A percentile compares a stretch with the other conserved stretches of the same genome.
phyloP scores from a whole-genome alignment of 2,888 invertebrate genomes.

The Criorhina ranunculi region DNA sequence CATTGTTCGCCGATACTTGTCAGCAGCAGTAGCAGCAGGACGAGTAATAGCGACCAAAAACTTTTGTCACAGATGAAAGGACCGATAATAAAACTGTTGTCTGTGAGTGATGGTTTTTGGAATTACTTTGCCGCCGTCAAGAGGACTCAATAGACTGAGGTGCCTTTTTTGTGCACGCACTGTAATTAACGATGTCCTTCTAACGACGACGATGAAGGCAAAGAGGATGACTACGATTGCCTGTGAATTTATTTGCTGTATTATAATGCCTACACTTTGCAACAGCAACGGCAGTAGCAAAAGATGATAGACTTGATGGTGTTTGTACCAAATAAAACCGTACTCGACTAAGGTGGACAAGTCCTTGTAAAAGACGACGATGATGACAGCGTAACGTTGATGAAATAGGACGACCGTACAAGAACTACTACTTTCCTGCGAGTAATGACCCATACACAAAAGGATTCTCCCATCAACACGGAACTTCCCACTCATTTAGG shows the following conservation, averaged over 20 bases:
- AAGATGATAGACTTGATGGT: constrained; percentile 39
- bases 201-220: neutral
- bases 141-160: constrained; percentile 36
- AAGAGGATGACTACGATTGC: constrained; percentile 10
- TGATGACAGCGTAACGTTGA: constrained; percentile 33
- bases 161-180: constrained; percentile 38
- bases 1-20: constrained; percentile 78
- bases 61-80: constrained; percentile 62
- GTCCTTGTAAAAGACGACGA: constrained; percentile 26
- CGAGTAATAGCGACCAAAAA: constrained; percentile 33
- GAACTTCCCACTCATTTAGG: constrained; percentile 69
- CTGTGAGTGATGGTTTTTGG: constrained; percentile 66
- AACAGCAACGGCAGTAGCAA: constrained; percentile 6
- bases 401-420: constrained; percentile 23
- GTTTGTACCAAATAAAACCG: constrained; percentile 50
- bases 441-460: constrained; percentile 71
- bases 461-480: constrained; percentile 64
- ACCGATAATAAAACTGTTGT: constrained; percentile 30
- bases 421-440: constrained; percentile 34
- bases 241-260: constrained; percentile 5
- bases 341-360: constrained; percentile 24
- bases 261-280: constrained; percentile 26
- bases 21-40: constrained; percentile 60
- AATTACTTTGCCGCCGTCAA: constrained; percentile 50
- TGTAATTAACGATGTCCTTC: constrained; percentile 57